Conservation (phyloP, 2,797 vertebrate species). For the Perodicticus potto region DNA sequence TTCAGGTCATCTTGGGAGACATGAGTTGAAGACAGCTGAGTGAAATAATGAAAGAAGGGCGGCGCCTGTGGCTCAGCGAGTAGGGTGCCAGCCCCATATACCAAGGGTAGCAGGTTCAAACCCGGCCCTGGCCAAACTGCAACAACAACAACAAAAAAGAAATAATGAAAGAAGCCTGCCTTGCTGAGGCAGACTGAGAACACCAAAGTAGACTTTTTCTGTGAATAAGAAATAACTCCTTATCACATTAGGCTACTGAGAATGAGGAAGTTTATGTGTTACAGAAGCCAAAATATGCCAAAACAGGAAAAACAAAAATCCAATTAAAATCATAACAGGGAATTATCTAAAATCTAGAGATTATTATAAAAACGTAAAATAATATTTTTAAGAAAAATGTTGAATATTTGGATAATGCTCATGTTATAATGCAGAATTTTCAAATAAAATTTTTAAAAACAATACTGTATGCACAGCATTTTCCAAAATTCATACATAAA, state of each 20-base stretch:
- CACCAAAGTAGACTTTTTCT: background rate
- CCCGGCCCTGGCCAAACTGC: too few relatives aligned
- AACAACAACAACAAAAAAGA: too few relatives aligned
- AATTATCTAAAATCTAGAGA: background rate
- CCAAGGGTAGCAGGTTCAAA: too few relatives aligned
- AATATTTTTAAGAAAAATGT: background rate
- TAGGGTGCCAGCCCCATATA: too few relatives aligned
- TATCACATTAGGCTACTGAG: background rate
- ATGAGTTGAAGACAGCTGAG: background rate
- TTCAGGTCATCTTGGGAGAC: background rate
- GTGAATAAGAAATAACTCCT: background rate
- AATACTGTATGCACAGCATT: background rate
- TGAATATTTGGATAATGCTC: constrained; percentile 15
- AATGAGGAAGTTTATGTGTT: background rate
- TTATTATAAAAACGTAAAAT: background rate
- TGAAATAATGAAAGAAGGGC: background rate
- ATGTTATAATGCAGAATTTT: background rate
- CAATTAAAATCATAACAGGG: background rate
- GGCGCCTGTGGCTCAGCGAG: too few relatives aligned
- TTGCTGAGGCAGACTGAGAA: background rate
- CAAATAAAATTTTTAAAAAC: constrained; percentile 41
- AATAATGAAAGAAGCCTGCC: too few relatives aligned
- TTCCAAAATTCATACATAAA: constrained; percentile 52
- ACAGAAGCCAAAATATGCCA: background rate
- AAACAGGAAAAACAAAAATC: background rate